Percentiles rank a stretch among this genome's conserved stretches.
These are phyloP conservation scores for Mallotus villosus DNA, from an alignment of 2,797 vertebrate species.

Conservation along the genomic window DNA sequence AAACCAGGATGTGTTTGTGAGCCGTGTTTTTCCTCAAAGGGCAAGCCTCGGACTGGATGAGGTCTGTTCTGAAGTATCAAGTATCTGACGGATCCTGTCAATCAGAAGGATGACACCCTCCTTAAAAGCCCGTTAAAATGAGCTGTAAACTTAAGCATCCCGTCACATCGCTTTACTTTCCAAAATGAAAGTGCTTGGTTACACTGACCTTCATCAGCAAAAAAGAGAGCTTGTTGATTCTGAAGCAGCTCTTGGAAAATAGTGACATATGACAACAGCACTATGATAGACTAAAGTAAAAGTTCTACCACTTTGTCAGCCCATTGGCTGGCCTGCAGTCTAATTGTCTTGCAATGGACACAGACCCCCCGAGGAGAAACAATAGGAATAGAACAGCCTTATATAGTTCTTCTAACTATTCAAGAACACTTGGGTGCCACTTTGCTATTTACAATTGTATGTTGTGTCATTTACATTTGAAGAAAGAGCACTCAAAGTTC, in stretches of 20 bases:
- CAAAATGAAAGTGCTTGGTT: slow-evolving; percentile 32
- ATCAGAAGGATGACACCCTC: slow-evolving; percentile 45
- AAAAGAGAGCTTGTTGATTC: not conserved
- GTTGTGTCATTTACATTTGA: slow-evolving; percentile 4
- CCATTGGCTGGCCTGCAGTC: slow-evolving; percentile 24
- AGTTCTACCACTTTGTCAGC: not conserved
- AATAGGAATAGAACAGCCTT: slow-evolving; percentile 72
- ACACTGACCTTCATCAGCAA: slow-evolving; percentile 13
- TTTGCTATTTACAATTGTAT: not conserved
- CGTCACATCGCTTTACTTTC: slow-evolving; percentile 39
- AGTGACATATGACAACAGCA: not conserved
- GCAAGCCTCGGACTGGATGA: slow-evolving; percentile 22
- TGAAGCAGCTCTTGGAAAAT: not conserved
- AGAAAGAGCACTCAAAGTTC: not conserved
- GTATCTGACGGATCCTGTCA: slow-evolving; percentile 50
- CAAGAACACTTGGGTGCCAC: slow-evolving; percentile 47
- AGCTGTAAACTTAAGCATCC: slow-evolving; percentile 34
- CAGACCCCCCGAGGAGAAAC: slow-evolving; percentile 59
- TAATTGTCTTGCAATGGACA: slow-evolving; percentile 56
- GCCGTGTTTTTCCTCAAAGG: slow-evolving; percentile 9
- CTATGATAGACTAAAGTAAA: not conserved
- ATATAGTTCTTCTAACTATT: slow-evolving; percentile 55
- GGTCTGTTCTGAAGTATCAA: slow-evolving; percentile 39
- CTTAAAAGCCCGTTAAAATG: slow-evolving; percentile 25
- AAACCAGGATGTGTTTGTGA: not conserved